Conservation (phyloP, 1,140 invertebrate genomes). For the Drosophila subobscura region DNA sequence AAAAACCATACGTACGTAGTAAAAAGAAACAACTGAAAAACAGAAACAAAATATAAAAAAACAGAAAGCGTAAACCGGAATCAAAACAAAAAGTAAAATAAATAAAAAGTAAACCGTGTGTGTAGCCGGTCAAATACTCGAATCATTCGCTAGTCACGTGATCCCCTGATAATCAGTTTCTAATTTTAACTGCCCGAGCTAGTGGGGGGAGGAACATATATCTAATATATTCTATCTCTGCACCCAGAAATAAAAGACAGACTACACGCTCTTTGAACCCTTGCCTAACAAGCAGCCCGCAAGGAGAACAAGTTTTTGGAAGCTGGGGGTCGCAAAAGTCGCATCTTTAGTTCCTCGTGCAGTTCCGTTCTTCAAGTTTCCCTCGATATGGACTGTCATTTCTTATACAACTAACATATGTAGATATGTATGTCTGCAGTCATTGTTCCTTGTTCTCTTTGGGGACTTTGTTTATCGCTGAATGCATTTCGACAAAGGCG, state of each 20-base stretch:
- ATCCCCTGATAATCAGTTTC: not conserved
- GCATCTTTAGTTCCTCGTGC: no score
- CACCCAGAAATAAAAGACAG: not conserved
- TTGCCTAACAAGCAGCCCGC: no score
- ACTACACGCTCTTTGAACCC: no score
- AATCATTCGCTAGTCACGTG: constrained; percentile 67
- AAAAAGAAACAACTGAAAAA: constrained; percentile 7
- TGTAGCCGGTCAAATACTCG: constrained; percentile 56
- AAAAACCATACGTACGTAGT: constrained; percentile 7
- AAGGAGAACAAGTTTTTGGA: no score
- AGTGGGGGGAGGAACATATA: not conserved
- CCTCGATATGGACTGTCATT: constrained; percentile 24
- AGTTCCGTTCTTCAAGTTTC: not conserved
- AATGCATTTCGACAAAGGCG: constrained; percentile 49
- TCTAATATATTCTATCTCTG: not conserved
- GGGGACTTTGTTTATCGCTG: constrained; percentile 51
- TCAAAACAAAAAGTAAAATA: constrained; percentile 54
- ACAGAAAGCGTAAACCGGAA: constrained; percentile 49
- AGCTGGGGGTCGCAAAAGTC: no score
- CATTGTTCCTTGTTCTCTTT: constrained; percentile 45
- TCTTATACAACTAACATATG: not conserved
- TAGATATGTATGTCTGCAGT: constrained; percentile 4
- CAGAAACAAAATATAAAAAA: constrained; percentile 26
- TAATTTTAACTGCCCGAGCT: not conserved
- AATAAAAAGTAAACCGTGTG: constrained; percentile 47